Evolutionary conservation across 2,797 vertebrate genomes (phyloP).

Genomic region (Xiphophorus birchmanni): DNA sequence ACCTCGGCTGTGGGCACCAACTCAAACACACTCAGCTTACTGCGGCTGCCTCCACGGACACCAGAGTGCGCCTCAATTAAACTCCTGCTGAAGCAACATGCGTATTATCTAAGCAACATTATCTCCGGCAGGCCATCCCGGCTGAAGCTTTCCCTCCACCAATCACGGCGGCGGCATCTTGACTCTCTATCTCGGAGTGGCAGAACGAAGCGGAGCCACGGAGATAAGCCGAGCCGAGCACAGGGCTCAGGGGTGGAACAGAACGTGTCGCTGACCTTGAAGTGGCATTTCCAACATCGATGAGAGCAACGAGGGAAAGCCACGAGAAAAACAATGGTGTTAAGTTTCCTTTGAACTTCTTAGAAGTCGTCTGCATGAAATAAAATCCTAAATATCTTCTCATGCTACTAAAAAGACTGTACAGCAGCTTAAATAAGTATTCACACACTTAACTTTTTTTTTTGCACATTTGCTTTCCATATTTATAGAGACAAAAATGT

Average conservation of each 20-base stretch:
- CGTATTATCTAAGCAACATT: constrained; percentile 38
- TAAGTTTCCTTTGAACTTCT: not conserved
- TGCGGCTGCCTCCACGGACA: constrained; percentile 70
- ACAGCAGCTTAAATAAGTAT: not conserved
- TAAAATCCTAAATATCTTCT: not conserved
- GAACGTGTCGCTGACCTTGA: constrained; percentile 56
- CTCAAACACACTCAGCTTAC: constrained; percentile 42
- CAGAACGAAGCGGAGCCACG: not conserved
- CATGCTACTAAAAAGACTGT: not conserved
- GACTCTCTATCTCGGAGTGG: constrained; percentile 14
- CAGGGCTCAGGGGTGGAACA: constrained; percentile 34
- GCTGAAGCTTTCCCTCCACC: constrained; percentile 27
- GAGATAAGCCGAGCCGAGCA: constrained; percentile 35
- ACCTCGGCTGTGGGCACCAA: constrained; percentile 46
- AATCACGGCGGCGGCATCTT: constrained; percentile 21
- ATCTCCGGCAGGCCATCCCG: constrained; percentile 31
- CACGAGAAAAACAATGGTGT: not conserved
- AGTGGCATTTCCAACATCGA: constrained; percentile 16
- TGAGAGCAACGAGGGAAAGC: constrained; percentile 1
- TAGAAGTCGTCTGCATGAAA: not conserved
- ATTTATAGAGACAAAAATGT: too few relatives aligned
- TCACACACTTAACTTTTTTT: not conserved
- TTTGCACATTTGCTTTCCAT: not conserved
- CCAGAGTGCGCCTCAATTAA: constrained; percentile 48
- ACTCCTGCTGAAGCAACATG: constrained; percentile 36